Percentiles rank a stretch among this genome's conserved stretches.
Evolutionary conservation across 2,113 vertebrate species (phyloP).

Genomic region (Rhinoptilus africanus): DNA sequence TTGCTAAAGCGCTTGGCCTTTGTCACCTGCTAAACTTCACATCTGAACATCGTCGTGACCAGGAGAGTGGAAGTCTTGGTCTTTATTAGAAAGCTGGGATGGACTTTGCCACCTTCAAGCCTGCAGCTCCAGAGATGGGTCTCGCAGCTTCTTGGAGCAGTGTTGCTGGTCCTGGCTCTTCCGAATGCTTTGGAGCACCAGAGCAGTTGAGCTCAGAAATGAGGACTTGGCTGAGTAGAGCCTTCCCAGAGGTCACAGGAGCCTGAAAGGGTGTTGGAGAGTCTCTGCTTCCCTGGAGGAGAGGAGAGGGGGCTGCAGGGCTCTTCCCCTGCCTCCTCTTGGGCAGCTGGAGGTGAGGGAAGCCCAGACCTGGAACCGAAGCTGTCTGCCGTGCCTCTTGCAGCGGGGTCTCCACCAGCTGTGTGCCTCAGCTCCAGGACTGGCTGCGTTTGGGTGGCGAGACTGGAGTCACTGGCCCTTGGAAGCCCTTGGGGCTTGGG

Average conservation of each 20-base stretch:
- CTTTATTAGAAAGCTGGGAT: not conserved
- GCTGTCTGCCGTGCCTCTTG: not conserved
- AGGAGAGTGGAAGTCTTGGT: not conserved
- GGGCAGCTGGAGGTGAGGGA: too few relatives aligned
- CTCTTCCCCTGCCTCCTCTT: not conserved
- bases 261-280: not conserved
- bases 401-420: not conserved
- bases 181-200: not conserved
- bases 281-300: not conserved
- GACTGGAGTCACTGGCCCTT: not conserved
- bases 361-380: not conserved
- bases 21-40: not conserved
- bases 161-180: not conserved
- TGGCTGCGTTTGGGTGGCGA: not conserved
- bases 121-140: not conserved
- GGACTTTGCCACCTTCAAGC: not conserved
- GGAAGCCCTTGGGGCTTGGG: not conserved
- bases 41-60: rapidly evolving
- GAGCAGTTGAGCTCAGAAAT: not conserved
- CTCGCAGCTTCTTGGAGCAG: not conserved
- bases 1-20: not conserved
- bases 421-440: not conserved
- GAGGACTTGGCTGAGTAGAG: not conserved
- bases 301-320: not conserved
- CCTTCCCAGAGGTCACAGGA: rapidly evolving